Evolutionary conservation across 2,797 vertebrate species (phyloP), one percentile per base, ranked within the genome.

Genomic region (Pseudochromis fuscus): DNA sequence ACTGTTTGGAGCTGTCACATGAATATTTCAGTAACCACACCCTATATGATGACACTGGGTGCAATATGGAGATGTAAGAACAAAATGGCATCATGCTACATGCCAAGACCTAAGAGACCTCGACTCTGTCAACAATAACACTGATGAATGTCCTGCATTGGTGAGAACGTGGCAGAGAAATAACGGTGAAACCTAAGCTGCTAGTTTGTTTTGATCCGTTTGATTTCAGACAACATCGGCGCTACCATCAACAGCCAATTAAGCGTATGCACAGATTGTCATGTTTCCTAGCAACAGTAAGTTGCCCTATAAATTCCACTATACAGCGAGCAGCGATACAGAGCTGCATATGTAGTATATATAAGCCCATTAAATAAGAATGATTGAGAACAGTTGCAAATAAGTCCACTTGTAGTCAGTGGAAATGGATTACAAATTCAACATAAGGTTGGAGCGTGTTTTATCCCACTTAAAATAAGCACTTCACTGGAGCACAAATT

Each of bases 21-120:
- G 55, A 76, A 73, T 57, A 79, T 40, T 79, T 79, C 81, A 79
- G 69, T 62, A 84, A 70, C 78, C 81, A 77, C 75, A 44, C 75
- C 81, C 73, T 63, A 52, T 48, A 78, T 88, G 83, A 91, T 66
- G 89, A 89, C 79, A 91, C 73, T 8, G 55, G 42, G 52, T 53
- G 85, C 81, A 90, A 88, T 38, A 30, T 50, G 42, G 66, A 72
- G 64, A 64, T 80, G 55, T 23, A 61, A 68, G 60, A 67, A 56
- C 77, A 51, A 73, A 63, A 76, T 60, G 51, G 52, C 52, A 65
- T 60, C 56, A 53, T 33, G 50, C 67, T 49, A 21, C 63, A 66
- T 48, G 62, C 25, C 25, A 24, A 48, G 16, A 60, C 33, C 25
- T 50, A 16, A 56, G 52, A 58, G n/a, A 64, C 37, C n/a, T 53